Evolutionary conservation across 2,888 invertebrate genomes (phyloP), one percentile per base, ranked within the genome.

Genomic region (Nowickia ferox): DNA sequence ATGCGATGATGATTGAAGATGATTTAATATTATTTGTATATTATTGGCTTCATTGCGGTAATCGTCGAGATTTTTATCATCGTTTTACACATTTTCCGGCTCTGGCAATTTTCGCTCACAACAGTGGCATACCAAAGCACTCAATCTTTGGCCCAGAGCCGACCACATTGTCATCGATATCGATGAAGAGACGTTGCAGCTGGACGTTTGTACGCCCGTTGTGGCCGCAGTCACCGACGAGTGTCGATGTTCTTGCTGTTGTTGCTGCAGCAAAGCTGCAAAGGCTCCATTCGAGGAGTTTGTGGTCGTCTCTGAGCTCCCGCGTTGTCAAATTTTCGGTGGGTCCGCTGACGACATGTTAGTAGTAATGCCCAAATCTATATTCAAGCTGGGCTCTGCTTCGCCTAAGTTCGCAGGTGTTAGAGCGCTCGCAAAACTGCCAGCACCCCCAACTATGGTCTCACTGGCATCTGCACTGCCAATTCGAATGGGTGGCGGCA

Each of bases 261-360:
- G 88, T 51, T 88, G 88, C 74, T 87, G 88, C 75, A 89, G 87
- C 81, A 89, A 84, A 42, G 88, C 88, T 66, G 88, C 87, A 72
- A 90, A 89, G 11, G 88, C 88, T 81, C 90, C 91, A 85, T 91
- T 92, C 85, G 91, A 92, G 80, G 91, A 91, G 86, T 91, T 92
- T 72, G 91, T 91, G 80, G 91, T 91, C 79, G 90, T 92, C 63
- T 92, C 91, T 87, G 90, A 89, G 89, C 91, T 91, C 89, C 90
- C 92, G 91, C 91, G 91, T 90, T 93, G 93, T 93, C 93, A 93
- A 91, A 93, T 93, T 88, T 92, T 92, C 87, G 91, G 90, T 78
- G 89, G 89, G 74, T 91, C 90, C 81, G 90, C 90, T 75, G 90
- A 90, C 5, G 91, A 90, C 2, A 90, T 90, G 75, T 88, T 90